Conservation (phyloP, 2,797 vertebrate genomes). For the Muraenolepis orangiensis region DNA sequence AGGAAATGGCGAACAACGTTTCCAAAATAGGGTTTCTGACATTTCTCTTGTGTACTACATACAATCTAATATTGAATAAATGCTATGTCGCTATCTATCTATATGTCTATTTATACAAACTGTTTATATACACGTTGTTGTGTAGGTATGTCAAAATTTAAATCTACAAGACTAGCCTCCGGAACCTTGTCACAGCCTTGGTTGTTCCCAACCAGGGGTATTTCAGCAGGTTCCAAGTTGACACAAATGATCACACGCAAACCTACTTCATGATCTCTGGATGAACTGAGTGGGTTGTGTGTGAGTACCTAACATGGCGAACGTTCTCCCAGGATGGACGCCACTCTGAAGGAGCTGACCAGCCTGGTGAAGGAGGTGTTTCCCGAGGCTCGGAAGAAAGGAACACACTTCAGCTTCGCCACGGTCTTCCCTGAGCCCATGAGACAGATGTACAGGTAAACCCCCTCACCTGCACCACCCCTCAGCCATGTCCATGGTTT, state of each 20-base stretch:
- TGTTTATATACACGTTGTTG: no score
- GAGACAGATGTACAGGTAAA: slow-evolving; percentile 82
- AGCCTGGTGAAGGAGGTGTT: slow-evolving; percentile 89
- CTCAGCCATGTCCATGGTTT: not conserved
- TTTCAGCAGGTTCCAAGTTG: not conserved
- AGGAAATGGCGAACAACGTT: not conserved
- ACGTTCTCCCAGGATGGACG: slow-evolving; percentile 78
- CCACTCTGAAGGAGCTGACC: slow-evolving; percentile 85
- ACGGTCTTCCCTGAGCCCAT: slow-evolving; percentile 87
- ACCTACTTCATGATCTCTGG: not conserved
- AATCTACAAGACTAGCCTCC: not conserved
- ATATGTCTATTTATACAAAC: no score
- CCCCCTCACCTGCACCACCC: not conserved
- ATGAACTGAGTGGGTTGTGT: not conserved
- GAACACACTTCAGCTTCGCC: slow-evolving; percentile 86
- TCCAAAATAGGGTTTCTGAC: no score
- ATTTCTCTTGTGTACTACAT: no score
- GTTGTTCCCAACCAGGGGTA: not conserved
- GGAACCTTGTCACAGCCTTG: not conserved
- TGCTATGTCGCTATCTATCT: no score
- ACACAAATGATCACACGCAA: not conserved
- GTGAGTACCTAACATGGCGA: not conserved
- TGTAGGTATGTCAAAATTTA: no score
- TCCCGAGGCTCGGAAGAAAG: slow-evolving; percentile 86
- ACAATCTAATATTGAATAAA: no score